phyloP scores from a whole-genome alignment of 2,797 vertebrate genomes.

The Neopelma chrysocephalum region DNA sequence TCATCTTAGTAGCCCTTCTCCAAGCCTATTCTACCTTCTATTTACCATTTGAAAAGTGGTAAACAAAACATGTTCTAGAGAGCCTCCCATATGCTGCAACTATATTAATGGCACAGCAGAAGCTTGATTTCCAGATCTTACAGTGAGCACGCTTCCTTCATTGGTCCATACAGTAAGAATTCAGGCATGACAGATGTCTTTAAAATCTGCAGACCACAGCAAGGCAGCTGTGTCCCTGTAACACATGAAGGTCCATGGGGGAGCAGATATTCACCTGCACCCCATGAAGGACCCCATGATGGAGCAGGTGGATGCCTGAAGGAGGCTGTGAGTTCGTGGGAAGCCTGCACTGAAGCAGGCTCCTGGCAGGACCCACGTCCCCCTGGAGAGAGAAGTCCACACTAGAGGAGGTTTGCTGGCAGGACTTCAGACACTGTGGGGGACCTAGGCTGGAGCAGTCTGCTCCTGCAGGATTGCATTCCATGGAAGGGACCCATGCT shows the following conservation, averaged over 20 bases:
- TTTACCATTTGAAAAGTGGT: neutral
- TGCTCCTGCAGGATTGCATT: neutral
- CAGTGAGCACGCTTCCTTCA: neutral
- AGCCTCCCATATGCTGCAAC: neutral
- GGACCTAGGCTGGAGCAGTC: rapidly evolving
- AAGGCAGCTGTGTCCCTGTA: neutral
- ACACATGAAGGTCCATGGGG: too few species aligned
- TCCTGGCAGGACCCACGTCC: neutral
- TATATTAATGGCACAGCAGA: neutral
- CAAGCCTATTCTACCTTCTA: neutral
- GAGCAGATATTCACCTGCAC: neutral
- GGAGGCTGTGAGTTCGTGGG: neutral
- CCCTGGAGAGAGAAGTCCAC: neutral
- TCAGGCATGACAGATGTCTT: neutral
- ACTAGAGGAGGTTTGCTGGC: neutral
- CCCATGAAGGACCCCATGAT: rapidly evolving
- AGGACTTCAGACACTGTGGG: rapidly evolving
- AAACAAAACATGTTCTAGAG: neutral
- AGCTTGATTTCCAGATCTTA: neutral
- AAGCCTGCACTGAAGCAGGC: neutral
- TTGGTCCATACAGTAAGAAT: neutral
- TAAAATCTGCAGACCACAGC: neutral
- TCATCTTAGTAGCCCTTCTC: neutral
- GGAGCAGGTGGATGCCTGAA: neutral
- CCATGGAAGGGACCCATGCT: rapidly evolving